Evolutionary conservation across 2,888 invertebrate genomes (phyloP), one percentile per base, ranked within the genome.

Genomic region (Terebella lapidaria): DNA sequence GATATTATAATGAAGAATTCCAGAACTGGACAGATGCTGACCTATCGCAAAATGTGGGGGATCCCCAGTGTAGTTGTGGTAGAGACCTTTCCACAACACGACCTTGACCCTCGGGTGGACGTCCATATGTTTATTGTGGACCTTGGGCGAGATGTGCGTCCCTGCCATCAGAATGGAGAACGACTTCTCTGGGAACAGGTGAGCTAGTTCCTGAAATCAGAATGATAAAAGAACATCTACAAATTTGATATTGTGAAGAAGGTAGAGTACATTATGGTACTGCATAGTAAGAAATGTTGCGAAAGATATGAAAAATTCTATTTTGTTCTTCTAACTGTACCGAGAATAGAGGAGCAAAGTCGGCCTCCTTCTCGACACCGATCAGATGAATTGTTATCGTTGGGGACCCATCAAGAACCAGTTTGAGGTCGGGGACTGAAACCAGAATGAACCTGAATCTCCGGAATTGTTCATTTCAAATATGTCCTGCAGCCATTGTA

Each of bases 301-400:
- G n/a, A n/a, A n/a, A n/a, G n/a, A n/a, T n/a, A n/a, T n/a, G n/a
- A n/a, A n/a, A n/a, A 35, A 35, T 35, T n/a, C 10, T n/a, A 35
- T 35, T n/a, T 15, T 35, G 42, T n/a, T 35, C 42, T 35, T 35
- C n/a, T 35, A 35, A 35, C n/a, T 35, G n/a, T n/a, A 35, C 42
- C 42, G 10, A 35, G 42, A 35, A 35, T n/a, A 35, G n/a, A 15
- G 42, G 42, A 10, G n/a, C 42, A n/a, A 57, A 4, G 15, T 57
- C 57, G 20, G 45, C 51, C 22, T 57, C 57, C 30, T 52, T 27
- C 35, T 57, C 51, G n/a, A 57, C 57, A 4, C 57, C 57, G 2
- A 57, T 10, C 3, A 57, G 10, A 30, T 57, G 57, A 20, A 57
- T 47, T 2, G 18, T 35, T 4, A 52, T 3, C 2, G n/a, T 5